Conservation (phyloP, 1,140 invertebrate species). For the Achatina immaculata region DNA sequence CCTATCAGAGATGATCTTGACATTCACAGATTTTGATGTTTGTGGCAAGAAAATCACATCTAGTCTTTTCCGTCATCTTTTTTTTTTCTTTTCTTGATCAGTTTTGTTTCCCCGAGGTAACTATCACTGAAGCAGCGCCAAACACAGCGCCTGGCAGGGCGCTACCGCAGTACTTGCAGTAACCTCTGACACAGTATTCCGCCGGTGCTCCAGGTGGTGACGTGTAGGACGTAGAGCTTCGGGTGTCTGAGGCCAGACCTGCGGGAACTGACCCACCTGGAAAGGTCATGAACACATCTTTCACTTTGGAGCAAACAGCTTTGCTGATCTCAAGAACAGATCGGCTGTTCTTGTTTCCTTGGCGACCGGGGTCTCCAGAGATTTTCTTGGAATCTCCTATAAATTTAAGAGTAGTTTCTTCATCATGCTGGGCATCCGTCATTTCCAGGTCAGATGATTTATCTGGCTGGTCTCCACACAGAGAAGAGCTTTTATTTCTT, state of each 20-base stretch:
- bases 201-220: not conserved
- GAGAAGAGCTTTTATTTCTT: too few species aligned
- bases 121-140: too few species aligned
- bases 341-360: not conserved
- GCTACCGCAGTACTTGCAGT: constrained; percentile 1
- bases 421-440: not conserved
- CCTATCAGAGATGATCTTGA: too few species aligned
- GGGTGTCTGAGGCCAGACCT: not conserved
- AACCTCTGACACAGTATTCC: not conserved
- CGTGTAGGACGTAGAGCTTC: not conserved
- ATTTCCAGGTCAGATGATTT: not conserved
- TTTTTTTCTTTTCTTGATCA: too few species aligned
- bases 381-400: not conserved
- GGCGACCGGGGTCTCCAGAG: not conserved
- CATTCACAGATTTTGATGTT: too few species aligned
- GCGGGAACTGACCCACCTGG: not conserved
- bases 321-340: constrained; percentile 26
- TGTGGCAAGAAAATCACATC: too few species aligned
- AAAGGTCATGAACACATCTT: constrained; percentile 18
- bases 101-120: too few species aligned
- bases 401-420: not conserved
- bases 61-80: too few species aligned
- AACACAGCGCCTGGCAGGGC: not conserved
- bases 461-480: not conserved
- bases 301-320: constrained; percentile 32